phyloP scores from a whole-genome alignment of 30 jellyfish, hydroid and myxozoan genomes.

The Pelagia noctiluca region DNA sequence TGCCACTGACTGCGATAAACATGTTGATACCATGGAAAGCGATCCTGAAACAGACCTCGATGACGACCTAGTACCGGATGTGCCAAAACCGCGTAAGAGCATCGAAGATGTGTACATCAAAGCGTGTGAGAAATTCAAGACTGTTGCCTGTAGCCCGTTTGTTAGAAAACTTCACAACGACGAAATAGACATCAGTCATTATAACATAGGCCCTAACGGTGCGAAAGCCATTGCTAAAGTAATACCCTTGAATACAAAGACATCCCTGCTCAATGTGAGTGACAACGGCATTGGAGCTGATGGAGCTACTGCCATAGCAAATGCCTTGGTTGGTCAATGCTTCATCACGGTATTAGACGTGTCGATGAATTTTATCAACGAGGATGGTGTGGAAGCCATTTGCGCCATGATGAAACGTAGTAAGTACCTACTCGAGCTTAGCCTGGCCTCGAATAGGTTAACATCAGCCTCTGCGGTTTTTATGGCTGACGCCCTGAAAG shows the following conservation, averaged over 20 bases:
- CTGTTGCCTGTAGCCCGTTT: conserved; percentile 60
- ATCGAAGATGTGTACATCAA: conserved; percentile 38
- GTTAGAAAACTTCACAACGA: conserved; percentile 59
- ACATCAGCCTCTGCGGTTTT: conserved; percentile 10
- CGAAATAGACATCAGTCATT: conserved; percentile 64
- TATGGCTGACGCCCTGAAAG: conserved; percentile 37
- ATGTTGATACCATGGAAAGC: neutral
- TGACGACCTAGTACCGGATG: conserved; percentile 12
- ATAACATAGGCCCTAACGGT: conserved; percentile 72
- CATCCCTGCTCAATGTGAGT: conserved; percentile 27
- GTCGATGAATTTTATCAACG: conserved; percentile 50
- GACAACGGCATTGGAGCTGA: conserved; percentile 68
- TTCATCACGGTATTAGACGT: conserved; percentile 53
- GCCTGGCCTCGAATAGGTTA: conserved; percentile 44
- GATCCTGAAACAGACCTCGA: conserved; percentile 73
- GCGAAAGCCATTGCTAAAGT: conserved; percentile 63
- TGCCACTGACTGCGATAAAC: neutral
- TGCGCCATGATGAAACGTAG: conserved; percentile 19
- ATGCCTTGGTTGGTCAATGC: conserved; percentile 31
- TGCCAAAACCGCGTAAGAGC: neutral
- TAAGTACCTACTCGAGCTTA: conserved; percentile 44
- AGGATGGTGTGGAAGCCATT: conserved; percentile 39
- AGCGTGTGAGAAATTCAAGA: conserved; percentile 39
- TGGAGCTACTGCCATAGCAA: conserved; percentile 70
- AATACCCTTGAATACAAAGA: conserved; percentile 34